phyloP scores from a whole-genome alignment of 1,140 invertebrate genomes.

The Drosophila pachea region DNA sequence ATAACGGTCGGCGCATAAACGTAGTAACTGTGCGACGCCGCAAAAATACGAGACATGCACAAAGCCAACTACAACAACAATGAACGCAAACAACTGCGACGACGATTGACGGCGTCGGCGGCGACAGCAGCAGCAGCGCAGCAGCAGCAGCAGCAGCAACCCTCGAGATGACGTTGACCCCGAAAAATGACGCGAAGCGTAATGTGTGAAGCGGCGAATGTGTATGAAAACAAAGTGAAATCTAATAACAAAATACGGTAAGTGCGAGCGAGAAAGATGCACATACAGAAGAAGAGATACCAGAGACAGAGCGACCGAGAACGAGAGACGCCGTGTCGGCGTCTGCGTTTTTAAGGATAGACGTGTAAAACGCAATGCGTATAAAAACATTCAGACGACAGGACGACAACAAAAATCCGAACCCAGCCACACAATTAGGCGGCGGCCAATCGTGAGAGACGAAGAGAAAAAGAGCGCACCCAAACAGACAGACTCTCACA shows the following conservation, averaged over 20 bases:
- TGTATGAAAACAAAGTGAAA: constrained; percentile 74
- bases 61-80: constrained; percentile 37
- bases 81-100: constrained; percentile 39
- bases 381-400: constrained; percentile 68
- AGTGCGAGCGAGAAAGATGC: constrained; percentile 51
- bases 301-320: constrained; percentile 11
- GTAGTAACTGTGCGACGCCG: constrained; percentile 24
- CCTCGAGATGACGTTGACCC: constrained; percentile 76
- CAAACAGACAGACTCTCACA: neutral
- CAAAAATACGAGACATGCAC: constrained; percentile 55
- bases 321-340: constrained; percentile 16
- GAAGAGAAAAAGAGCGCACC: constrained; percentile 8
- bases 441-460: constrained; percentile 41
- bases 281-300: constrained; percentile 15
- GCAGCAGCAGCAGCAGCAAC: constrained; percentile 50
- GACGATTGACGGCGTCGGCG: constrained; percentile 49
- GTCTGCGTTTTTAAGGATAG: constrained; percentile 63
- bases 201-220: constrained; percentile 74
- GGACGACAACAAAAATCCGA: constrained; percentile 56
- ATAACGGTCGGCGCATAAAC: constrained; percentile 36
- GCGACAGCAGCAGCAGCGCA: constrained; percentile 34
- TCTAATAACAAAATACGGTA: constrained; percentile 60
- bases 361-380: constrained; percentile 70
- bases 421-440: constrained; percentile 49
- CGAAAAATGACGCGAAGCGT: constrained; percentile 75